Base-by-base conservation (phyloP, 1,140 invertebrate species). In the Drosophila melanica region DNA sequence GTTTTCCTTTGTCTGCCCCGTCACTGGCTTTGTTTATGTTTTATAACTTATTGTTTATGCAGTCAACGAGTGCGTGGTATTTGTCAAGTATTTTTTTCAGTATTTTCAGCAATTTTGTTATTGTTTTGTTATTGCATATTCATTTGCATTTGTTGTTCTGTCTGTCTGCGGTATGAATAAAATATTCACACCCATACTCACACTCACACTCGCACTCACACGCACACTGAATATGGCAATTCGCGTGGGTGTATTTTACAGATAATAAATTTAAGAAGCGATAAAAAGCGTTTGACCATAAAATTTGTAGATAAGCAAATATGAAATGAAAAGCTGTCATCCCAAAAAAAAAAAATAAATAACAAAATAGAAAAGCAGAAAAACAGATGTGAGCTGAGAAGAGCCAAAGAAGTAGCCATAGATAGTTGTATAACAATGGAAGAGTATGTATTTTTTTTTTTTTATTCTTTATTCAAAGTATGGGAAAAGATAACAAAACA, bases 21-120 rank as follows among this genome's bases (percentile, higher is more conserved):
- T 39, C 39, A 45, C 2, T 54, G 42, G 20, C 47, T 57, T 74
- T 76, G 66, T 71, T 75, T 81, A 78, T 73, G 76, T 82, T 81
- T 86, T 82, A 87, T 73, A 71, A 74, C 72, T 89, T 77, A 87
- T 87, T 76, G 82, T 85, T 77, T 77, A 81, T 81, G 72, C 66
- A 75, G 45, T 45, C 70, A 73, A 39, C 70, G 67, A 70, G 54
- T 75, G 72, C 72, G 53, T 71, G 72, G 72, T 42, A 75, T 75
- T 75, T 75, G 59, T 75, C 66, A 75, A 75, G 72, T 70, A 75
- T 70, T 70, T 75, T 70, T 75, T 71, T 70, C 50, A 64, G 67
- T 70, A 70, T 70, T 70, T 67, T 66, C 30, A 70, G 18, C 51
- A 66, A 54, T 77, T 69, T 35, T 84, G 57, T 58, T 72, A 50